Conservation (phyloP, 1,140 invertebrate genomes). For the Dendroctonus valens region DNA sequence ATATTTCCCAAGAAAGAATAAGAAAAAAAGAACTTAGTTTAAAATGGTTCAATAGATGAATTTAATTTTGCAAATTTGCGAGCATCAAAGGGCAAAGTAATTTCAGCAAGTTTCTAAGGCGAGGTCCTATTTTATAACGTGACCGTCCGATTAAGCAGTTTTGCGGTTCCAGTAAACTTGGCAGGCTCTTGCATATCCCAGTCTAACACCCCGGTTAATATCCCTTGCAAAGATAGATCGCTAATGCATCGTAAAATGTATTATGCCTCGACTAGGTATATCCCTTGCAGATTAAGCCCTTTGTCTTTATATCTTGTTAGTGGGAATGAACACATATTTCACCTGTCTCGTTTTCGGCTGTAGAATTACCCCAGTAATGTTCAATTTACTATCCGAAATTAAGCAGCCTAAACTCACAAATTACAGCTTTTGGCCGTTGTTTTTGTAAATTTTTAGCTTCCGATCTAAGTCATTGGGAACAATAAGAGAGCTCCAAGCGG, state of each 20-base stretch:
- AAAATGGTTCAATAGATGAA: too few relatives aligned
- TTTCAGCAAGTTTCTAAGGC: conserved; percentile 1
- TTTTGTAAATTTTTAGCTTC: too few relatives aligned
- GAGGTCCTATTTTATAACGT: conserved; percentile 44
- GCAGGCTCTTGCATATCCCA: conserved; percentile 21
- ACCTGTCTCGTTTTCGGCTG: background rate
- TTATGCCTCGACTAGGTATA: conserved; percentile 18
- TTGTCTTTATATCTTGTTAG: conserved; percentile 5
- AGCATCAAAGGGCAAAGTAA: background rate
- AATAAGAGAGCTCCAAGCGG: background rate
- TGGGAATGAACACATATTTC: background rate
- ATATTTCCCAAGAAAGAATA: too few relatives aligned
- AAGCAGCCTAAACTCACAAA: too few relatives aligned
- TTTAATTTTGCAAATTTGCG: too few relatives aligned
- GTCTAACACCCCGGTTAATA: conserved; percentile 20
- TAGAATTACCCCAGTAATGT: too few relatives aligned
- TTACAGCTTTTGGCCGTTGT: too few relatives aligned
- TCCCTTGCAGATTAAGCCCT: conserved; percentile 7
- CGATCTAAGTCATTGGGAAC: too few relatives aligned
- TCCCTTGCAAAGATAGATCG: conserved; percentile 22
- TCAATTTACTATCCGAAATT: too few relatives aligned
- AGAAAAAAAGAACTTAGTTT: too few relatives aligned
- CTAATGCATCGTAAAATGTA: conserved; percentile 29
- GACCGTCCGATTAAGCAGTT: conserved; percentile 49
- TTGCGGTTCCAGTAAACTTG: conserved; percentile 46